phyloP scores from a whole-genome alignment of 2,113 vertebrate species.

The Bubo blakistoni region DNA sequence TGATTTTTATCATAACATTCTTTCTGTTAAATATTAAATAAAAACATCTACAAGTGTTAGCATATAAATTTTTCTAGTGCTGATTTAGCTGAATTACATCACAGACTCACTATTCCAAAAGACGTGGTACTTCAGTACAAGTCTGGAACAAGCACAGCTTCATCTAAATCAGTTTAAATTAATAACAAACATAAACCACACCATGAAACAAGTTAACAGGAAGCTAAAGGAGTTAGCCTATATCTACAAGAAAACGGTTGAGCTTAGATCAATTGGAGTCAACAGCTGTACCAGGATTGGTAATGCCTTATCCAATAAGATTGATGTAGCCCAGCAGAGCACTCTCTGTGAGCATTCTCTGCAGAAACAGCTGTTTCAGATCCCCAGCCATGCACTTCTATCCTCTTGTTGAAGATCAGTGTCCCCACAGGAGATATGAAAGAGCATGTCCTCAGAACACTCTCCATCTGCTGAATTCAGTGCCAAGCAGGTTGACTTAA shows the following conservation, averaged over 20 bases:
- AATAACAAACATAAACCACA: background rate
- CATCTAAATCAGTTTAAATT: background rate
- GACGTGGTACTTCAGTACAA: accelerated
- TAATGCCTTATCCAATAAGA: background rate
- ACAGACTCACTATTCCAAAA: background rate
- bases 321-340: background rate
- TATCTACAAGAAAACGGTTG: background rate
- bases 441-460: background rate
- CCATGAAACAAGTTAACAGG: background rate
- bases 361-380: background rate
- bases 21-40: background rate
- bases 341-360: background rate
- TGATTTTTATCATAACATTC: background rate
- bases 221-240: background rate
- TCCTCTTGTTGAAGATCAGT: background rate
- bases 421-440: background rate
- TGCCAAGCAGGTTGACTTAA: background rate
- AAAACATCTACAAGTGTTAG: background rate
- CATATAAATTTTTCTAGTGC: background rate
- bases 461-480: background rate
- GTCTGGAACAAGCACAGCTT: background rate
- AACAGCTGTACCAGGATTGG: background rate
- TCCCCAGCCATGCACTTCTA: background rate
- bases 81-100: background rate
- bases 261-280: background rate